These are phyloP conservation scores for Philonicus albiceps DNA, from an alignment of 2,888 invertebrate genomes.

Conservation along the genomic window DNA sequence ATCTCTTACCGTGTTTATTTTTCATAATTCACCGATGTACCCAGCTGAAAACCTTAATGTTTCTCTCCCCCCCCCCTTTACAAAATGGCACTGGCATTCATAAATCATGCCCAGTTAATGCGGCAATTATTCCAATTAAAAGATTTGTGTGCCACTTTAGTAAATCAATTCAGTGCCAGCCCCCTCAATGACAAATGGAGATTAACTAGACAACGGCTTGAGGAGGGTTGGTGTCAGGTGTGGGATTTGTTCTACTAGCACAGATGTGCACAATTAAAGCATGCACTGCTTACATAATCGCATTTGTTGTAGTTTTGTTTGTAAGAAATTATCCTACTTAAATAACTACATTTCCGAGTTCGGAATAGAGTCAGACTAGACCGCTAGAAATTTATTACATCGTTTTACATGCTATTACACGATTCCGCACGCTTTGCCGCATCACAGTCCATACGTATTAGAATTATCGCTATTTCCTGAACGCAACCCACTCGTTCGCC, in stretches of 20 bases:
- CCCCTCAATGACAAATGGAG: slow-evolving; percentile 30
- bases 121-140: slow-evolving; percentile 38
- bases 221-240: background rate
- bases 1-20: no score
- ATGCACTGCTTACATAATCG: background rate
- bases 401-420: background rate
- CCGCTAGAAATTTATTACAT: background rate
- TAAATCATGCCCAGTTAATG: slow-evolving; percentile 33
- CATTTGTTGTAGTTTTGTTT: background rate
- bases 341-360: background rate
- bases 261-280: background rate
- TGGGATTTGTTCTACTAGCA: background rate
- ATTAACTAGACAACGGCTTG: background rate
- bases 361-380: background rate
- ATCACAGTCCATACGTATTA: background rate
- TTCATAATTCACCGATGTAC: background rate
- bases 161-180: slow-evolving; percentile 27
- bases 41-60: background rate
- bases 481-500: background rate
- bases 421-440: background rate
- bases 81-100: background rate
- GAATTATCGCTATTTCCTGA: background rate
- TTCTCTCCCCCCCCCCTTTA: background rate
- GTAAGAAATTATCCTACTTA: background rate
- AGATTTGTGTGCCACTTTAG: slow-evolving; percentile 36